Evolutionary conservation across 2,113 vertebrate genomes (phyloP), one percentile per base, ranked within the genome.

Genomic region (Prunella himalayana): DNA sequence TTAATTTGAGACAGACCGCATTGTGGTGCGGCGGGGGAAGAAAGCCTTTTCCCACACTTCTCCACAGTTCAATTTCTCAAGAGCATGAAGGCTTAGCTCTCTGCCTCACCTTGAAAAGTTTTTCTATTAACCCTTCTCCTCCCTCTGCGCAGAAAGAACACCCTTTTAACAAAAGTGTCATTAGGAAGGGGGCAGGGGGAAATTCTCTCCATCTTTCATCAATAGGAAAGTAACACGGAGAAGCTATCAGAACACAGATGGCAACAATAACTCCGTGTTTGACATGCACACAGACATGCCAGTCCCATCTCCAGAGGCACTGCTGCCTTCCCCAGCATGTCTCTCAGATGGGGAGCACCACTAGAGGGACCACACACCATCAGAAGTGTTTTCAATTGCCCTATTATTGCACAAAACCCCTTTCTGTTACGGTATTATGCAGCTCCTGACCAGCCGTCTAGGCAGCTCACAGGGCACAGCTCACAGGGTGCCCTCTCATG

Each of bases 61-160:
- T 73, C n/a, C 57, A 73, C 71, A 63, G 61, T 79, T 93, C 73
- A 57, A 10, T 92, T 82, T 95, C 65, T 64, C 2, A 5, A 75
- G n/a, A 81, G 42, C 47, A 71, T 22, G 90, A 91, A 95, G 61
- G 35, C 64, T 91, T 82, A 93, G 39, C n/a, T 90, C n/a, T 90
- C 69, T 5, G 3, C 84, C 57, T 76, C 66, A 92, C 81, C 75
- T 86, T 56, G 69, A 64, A 80, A 95, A 95, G 73, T 94, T 95
- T 82, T 78, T 49, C 65, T 76, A 23, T 94, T 95, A 97, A 96
- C 88, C 79, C 82, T 88, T 90, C 59, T 82, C 33, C 44, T 86
- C 35, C 50, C 39, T 63, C 16, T 47, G 16, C 1, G 1, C 12
- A 30, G 69, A 94, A 59, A 24, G 65, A 94, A 47, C 4, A 59